A percentile compares a stretch with the other conserved stretches of the same genome.
phyloP scores from a whole-genome alignment of 2,113 vertebrate species.

The Urocolius indicus region DNA sequence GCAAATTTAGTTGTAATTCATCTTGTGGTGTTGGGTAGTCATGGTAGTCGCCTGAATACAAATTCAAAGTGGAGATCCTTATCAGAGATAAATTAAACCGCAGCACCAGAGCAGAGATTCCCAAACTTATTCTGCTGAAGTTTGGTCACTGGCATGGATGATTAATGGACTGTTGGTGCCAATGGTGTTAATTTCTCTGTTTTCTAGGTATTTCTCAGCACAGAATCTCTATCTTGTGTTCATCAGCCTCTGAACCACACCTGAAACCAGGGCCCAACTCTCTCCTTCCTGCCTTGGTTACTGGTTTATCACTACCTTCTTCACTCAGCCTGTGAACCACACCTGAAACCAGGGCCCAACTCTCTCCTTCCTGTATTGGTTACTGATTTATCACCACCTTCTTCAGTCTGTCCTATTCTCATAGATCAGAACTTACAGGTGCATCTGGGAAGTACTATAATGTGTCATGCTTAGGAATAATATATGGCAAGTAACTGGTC shows the following conservation, averaged over 20 bases:
- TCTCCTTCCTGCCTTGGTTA: neutral
- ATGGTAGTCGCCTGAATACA: neutral
- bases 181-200: neutral
- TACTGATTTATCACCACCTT: neutral
- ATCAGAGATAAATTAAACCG: neutral
- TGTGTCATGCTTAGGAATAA: neutral
- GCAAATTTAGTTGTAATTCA: neutral
- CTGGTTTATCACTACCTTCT: neutral
- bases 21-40: neutral
- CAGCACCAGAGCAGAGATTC: neutral
- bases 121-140: neutral
- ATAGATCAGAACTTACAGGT: neutral
- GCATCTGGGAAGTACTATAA: neutral
- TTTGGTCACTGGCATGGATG: neutral
- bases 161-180: neutral
- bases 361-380: neutral
- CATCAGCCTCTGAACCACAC: neutral
- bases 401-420: neutral
- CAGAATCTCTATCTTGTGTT: neutral
- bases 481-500: neutral
- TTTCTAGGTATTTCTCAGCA: neutral
- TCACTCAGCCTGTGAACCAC: neutral
- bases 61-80: neutral
- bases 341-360: neutral
- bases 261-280: neutral